Evolutionary conservation across 2,888 invertebrate genomes (phyloP), one percentile per base, ranked within the genome.

Genomic region (Lasioglossum figueresi): DNA sequence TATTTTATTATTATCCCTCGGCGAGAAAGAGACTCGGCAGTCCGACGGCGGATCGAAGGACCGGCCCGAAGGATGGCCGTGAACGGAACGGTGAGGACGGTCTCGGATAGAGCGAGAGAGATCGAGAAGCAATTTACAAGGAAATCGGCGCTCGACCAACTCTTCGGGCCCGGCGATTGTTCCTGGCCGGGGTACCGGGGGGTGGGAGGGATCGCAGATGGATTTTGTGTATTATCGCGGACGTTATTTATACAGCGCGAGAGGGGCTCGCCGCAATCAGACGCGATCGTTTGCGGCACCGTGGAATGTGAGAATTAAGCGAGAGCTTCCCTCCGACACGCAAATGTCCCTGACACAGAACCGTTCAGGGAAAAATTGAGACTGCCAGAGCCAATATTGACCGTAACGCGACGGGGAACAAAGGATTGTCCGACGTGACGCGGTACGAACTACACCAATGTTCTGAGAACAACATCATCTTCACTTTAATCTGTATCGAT

Each of bases 1-100:
- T 93, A 93, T 93, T 93, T 93, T 92, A 93, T 93, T 93, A 93
- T 92, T 93, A 92, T 92, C 91, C 89, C 85, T 88, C 82, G 87
- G 79, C 84, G 77, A 75, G 85, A 68, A 63, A 81, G 77, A 73
- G 82, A 79, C 56, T 73, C 76, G 79, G 76, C 59, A 74, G 84
- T 79, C 72, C 63, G 78, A 80, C 23, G 75, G 76, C 34, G 73
- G 88, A 79, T 80, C 88, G 83, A 80, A 75, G 34, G 86, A 81
- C 72, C 72, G 87, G 79, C 80, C 37, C 31, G 80, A 79, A 52
- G 71, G 71, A 63, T 74, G 79, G 52, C 63, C 66, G 34, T 59
- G 73, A 76, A 74, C 59, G 80, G 83, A 82, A 40, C 70, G 80
- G 63, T 59, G 73, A 75, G 76, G 68, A 86, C 63, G 40, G 56